Evolutionary conservation across 2,113 vertebrate species (phyloP).

Genomic region (Mellivora capensis): DNA sequence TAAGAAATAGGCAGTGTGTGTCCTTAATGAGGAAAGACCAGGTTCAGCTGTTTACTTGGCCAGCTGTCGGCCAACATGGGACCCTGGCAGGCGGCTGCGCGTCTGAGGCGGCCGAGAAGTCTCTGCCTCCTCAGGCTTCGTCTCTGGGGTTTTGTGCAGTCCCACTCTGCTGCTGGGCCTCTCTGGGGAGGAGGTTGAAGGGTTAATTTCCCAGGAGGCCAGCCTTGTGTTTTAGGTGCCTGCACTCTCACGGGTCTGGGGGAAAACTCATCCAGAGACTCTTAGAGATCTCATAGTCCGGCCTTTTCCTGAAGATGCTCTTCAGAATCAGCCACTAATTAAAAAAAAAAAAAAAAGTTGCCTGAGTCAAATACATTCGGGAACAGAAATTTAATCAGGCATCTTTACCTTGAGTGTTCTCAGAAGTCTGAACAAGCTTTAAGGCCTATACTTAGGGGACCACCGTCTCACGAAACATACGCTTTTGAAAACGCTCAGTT

Average conservation of each 20-base stretch:
- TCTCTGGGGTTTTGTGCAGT: conserved; percentile 54
- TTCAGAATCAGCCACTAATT: background rate
- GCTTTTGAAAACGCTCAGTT: background rate
- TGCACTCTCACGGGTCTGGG: rapidly evolving
- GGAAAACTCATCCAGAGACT: background rate
- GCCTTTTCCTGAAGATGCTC: background rate
- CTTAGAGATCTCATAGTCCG: background rate
- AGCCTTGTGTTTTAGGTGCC: background rate
- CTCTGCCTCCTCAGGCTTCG: conserved; percentile 55
- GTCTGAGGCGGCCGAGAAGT: conserved; percentile 66
- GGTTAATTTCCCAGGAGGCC: conserved; percentile 27
- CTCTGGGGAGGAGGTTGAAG: conserved; percentile 53
- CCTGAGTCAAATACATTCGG: background rate
- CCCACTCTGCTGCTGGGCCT: conserved; percentile 46
- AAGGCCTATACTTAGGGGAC: background rate
- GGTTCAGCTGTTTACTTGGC: conserved; percentile 73
- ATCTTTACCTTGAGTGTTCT: background rate
- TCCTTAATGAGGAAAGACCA: conserved; percentile 67
- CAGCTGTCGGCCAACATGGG: conserved; percentile 65
- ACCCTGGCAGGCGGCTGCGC: conserved; percentile 61
- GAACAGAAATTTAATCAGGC: background rate
- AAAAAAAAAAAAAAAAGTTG: background rate
- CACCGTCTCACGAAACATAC: background rate
- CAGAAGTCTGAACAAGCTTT: background rate
- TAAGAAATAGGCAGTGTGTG: conserved; percentile 39